Evolutionary conservation across 64 coral and sea anemone species (phyloP).

Genomic region (Pachyseris speciosa): DNA sequence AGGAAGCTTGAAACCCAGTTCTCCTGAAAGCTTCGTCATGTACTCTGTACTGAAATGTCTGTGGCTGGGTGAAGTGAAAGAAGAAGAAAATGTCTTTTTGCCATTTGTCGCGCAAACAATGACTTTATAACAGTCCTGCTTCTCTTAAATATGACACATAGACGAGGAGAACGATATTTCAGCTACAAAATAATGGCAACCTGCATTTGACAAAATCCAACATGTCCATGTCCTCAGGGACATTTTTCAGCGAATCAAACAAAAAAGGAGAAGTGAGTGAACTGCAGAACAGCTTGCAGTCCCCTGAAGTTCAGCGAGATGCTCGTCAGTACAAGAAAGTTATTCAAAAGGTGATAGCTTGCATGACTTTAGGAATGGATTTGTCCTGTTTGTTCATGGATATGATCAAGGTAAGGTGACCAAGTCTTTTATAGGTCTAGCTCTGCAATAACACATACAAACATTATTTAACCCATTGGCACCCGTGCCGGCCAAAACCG

Average conservation of each 20-base stretch:
- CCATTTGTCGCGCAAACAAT: no score
- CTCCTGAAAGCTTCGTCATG: not conserved
- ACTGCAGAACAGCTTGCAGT: slow-evolving; percentile 82
- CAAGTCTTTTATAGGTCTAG: not conserved
- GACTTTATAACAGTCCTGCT: no score
- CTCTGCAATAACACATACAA: no score
- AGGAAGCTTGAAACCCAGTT: slow-evolving; percentile 14
- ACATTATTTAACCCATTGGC: no score
- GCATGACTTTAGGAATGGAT: slow-evolving; percentile 96
- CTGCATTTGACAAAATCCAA: not conserved
- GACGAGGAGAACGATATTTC: not conserved
- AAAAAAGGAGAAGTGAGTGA: slow-evolving; percentile 93
- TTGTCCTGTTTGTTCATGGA: slow-evolving; percentile 90
- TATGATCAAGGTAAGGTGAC: slow-evolving; percentile 87
- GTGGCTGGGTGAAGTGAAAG: no score
- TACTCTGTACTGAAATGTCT: not conserved
- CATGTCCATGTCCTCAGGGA: slow-evolving; percentile 5
- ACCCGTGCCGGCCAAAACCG: no score
- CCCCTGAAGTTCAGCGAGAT: slow-evolving; percentile 71
- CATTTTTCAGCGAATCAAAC: slow-evolving; percentile 79
- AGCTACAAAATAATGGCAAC: no score
- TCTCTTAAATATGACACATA: not conserved
- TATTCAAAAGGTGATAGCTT: slow-evolving; percentile 90
- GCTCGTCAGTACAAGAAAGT: slow-evolving; percentile 75
- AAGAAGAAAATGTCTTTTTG: no score